Base-by-base conservation (phyloP, 1,140 invertebrate species). In the Aphelinus certus region DNA sequence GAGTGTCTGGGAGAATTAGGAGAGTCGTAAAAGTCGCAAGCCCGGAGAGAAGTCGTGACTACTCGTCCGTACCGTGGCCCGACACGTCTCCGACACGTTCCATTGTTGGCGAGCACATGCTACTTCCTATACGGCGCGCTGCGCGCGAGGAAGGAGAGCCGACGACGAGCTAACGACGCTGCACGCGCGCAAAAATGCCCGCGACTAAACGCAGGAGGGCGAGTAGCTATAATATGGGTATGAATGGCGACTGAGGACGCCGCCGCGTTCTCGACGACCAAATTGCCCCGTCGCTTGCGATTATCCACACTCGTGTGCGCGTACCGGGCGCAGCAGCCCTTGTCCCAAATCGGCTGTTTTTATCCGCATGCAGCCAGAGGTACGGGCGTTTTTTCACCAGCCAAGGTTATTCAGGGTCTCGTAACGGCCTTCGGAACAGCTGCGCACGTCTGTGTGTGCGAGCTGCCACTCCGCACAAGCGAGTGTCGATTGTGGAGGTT, bases 401-500 rank as follows among this genome's bases (percentile, higher is more conserved):
- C 58, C 2, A 43, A 43, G 42, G 46, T 48, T 63, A 63, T 63
- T 63, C 10, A 9, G 4, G 46, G 3, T 48, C 10, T 48, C 45
- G 61, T 48, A 63, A 63, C 61, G 61, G 61, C 61, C 61, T 3
- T 48, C 10, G 26, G 26, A 48, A 48, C 61, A 63, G 61, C 61
- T 63, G 61, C 61, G 9, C 2, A 3, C 42, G 4, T 3, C 10
- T 57, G 9, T 45, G 26, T 61, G 4, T 61, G 60, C 60, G 45
- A 1, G 46, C 48, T 26, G 26, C 26, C 26, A 26, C 26, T 10
- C n/a, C 2, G 45, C 45, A 3, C 5, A 45, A 43, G 45, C 3
- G 58, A 45, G 58, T 61, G 58, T 63, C 61, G 61, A 63, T 63
- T 63, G 46, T 63, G 58, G 3, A 45, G 26, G 26, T 26, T 26